A percentile compares a stretch with the other conserved stretches of the same genome.
Conservation (phyloP, 2,113 vertebrate genomes). For the Penelope pileata region DNA sequence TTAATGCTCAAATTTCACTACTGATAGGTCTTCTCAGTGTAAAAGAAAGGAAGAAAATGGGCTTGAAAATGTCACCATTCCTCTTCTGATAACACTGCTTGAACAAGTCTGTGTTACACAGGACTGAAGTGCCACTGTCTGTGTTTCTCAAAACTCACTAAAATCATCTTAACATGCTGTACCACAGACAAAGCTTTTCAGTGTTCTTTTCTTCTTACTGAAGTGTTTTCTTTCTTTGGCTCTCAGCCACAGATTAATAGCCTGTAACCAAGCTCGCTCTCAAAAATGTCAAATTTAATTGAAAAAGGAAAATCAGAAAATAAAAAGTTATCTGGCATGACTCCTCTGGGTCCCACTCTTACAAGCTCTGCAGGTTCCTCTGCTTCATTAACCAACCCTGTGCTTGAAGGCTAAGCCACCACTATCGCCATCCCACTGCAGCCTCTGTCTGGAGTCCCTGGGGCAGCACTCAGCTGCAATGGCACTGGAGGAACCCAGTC, state of each 20-base stretch:
- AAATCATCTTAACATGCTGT: not conserved
- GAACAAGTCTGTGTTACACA: not conserved
- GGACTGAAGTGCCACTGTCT: not conserved
- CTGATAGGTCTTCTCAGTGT: not conserved
- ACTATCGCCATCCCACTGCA: not conserved
- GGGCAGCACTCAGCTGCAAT: not conserved
- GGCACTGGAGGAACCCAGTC: not conserved
- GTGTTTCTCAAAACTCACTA: not conserved
- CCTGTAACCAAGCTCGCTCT: conserved; percentile 34
- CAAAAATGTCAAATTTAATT: conserved; percentile 70
- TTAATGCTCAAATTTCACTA: not conserved
- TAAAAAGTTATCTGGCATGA: conserved; percentile 43
- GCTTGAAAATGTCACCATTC: not conserved
- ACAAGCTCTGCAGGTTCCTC: conserved; percentile 11
- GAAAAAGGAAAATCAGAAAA: conserved; percentile 62
- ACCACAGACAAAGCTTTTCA: conserved; percentile 45
- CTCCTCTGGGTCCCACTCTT: conserved; percentile 16
- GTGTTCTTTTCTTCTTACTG: conserved; percentile 7
- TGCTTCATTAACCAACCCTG: conserved; percentile 25
- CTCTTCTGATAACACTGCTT: not conserved
- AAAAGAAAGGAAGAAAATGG: not conserved
- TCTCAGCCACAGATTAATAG: conserved; percentile 42
- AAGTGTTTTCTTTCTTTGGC: conserved; percentile 46
- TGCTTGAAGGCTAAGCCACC: not conserved
- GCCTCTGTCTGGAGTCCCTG: not conserved